Base-by-base conservation (phyloP, 2,888 invertebrate species). In the Acronicta psi region DNA sequence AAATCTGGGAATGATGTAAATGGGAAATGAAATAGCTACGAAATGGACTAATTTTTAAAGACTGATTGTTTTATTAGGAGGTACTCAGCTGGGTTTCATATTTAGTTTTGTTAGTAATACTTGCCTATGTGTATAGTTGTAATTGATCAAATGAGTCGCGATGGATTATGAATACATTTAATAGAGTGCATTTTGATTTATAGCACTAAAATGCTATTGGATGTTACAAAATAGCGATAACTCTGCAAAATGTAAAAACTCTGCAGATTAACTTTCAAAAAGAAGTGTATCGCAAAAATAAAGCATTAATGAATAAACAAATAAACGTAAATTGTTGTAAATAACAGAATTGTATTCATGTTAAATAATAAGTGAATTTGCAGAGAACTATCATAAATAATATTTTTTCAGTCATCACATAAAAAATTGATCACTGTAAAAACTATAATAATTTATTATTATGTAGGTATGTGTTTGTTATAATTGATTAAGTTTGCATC, bases 81-180 rank as follows among this genome's bases (percentile, higher is more conserved):
- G 16, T 49, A 50, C 34, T 37, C 55, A 43, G 13, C 11, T 58
- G 40, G 17, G 4, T 58, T 62, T 66, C 18, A 58, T 13, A 14
- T 42, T 47, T 59, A 13, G 37, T 59, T 65, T 57, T 43, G 3
- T 43, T 56, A 14, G 16, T 34, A 18, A 18, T 17, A 34, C 16
- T 47, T 53, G 11, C 10, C 14, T 42, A 16, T 60, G 37, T 62
- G 45, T 65, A 34, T 34, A 53, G 20, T 66, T 60, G 42, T 63
- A 44, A 42, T 59, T 25, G 10, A 49, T 66, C 69, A 57, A 52
- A 79, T 52, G 83, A 84, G 84, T 84, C 84, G 83, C 84, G 84
- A 73, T 67, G 56, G 78, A 84, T 84, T 84, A 84, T 84, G 84
- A 82, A 84, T 78, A 75, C 41, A 73, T 60, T 55, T 70, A 77